phyloP scores from a whole-genome alignment of 30 jellyfish, hydroid and myxozoan genomes.

The Chrysaora quinquecirrha region DNA sequence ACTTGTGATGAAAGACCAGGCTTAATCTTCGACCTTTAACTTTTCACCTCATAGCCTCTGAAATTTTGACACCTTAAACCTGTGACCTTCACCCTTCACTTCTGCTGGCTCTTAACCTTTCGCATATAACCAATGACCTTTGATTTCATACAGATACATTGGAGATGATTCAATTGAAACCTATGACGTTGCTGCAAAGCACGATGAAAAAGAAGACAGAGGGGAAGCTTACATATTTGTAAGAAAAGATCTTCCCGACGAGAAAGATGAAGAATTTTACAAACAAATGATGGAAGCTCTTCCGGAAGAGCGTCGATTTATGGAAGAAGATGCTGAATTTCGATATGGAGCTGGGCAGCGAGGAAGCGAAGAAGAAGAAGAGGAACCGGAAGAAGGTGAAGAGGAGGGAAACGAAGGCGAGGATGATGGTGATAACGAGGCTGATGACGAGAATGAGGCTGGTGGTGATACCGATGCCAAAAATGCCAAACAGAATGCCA shows the following conservation, averaged over 20 bases:
- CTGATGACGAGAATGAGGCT: neutral
- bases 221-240: constrained; percentile 69
- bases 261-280: constrained; percentile 10
- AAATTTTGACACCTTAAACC: neutral
- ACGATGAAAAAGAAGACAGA: constrained; percentile 58
- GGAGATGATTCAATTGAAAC: constrained; percentile 51
- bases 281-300: neutral
- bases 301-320: neutral
- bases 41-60: too few species aligned
- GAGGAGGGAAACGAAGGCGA: constrained; percentile 31
- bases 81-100: neutral
- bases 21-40: too few species aligned
- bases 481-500: neutral
- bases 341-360: neutral
- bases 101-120: neutral
- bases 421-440: constrained; percentile 13
- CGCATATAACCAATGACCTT: neutral
- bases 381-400: constrained; percentile 2
- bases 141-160: constrained; percentile 24
- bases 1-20: too few species aligned
- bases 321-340: neutral
- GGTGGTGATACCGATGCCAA: constrained; percentile 19
- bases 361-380: constrained; percentile 30
- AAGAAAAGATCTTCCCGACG: constrained; percentile 18
- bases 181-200: constrained; percentile 40